phyloP scores from a whole-genome alignment of 2,888 invertebrate genomes.

The Harpalus rufipes region DNA sequence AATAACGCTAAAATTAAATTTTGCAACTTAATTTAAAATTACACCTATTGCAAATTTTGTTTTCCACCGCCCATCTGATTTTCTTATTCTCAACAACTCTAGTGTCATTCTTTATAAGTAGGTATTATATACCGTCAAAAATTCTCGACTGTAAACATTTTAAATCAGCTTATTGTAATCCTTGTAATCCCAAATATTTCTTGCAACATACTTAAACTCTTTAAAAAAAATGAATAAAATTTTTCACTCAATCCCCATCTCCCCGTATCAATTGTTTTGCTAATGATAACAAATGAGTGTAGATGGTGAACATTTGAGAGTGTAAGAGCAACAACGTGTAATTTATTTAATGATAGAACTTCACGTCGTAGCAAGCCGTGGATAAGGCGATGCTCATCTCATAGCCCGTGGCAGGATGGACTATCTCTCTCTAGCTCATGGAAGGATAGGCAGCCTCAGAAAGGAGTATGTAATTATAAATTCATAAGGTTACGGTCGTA shows the following conservation, averaged over 20 bases:
- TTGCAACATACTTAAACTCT: too few species aligned
- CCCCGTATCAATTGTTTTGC: constrained; percentile 5
- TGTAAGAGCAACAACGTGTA: constrained; percentile 61
- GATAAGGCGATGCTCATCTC: constrained; percentile 48
- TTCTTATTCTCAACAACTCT: too few species aligned
- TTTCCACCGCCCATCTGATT: too few species aligned
- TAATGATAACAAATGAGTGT: constrained; percentile 37
- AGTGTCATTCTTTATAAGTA: too few species aligned
- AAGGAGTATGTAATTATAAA: constrained; percentile 51
- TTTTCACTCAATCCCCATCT: not conserved
- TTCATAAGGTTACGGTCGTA: constrained; percentile 61
- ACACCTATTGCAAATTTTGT: too few species aligned
- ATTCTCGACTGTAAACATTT: not conserved
- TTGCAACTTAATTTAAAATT: too few species aligned
- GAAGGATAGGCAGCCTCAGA: not conserved
- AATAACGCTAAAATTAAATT: too few species aligned
- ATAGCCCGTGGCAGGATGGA: not conserved
- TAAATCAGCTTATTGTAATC: not conserved
- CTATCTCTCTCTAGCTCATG: not conserved
- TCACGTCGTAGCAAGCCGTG: constrained; percentile 17
- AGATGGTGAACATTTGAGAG: constrained; percentile 1
- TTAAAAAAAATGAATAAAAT: not conserved
- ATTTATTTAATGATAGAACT: constrained; percentile 67
- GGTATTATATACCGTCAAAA: not conserved
- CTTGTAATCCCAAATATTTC: not conserved